Evolutionary conservation across 2,797 vertebrate species (phyloP).

Genomic region (Anableps anableps): DNA sequence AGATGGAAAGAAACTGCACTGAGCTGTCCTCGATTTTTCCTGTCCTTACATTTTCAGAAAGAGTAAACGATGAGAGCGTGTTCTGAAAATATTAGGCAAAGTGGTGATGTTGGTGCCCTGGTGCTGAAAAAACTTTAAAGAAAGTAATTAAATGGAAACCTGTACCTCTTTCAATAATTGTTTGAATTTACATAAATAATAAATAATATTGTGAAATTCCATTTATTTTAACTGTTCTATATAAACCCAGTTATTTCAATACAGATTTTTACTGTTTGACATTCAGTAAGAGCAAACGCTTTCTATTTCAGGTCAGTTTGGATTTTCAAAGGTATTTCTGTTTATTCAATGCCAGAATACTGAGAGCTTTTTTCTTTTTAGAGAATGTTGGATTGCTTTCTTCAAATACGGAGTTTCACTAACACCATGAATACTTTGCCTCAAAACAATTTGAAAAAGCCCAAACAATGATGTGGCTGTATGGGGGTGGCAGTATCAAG

Average conservation of each 20-base stretch:
- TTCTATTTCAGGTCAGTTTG: not conserved
- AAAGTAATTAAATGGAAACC: not conserved
- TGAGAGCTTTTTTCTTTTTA: not conserved
- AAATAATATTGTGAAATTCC: too few species aligned
- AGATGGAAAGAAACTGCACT: slow-evolving; percentile 26
- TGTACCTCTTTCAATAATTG: too few species aligned
- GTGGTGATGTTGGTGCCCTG: slow-evolving; percentile 22
- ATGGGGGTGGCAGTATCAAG: too few species aligned
- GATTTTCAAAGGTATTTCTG: not conserved
- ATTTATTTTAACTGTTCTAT: too few species aligned
- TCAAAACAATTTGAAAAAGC: not conserved
- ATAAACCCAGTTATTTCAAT: too few species aligned
- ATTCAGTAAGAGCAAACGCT: too few species aligned
- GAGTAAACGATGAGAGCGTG: slow-evolving; percentile 34
- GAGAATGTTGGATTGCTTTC: too few species aligned
- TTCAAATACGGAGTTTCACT: too few species aligned
- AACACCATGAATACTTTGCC: not conserved
- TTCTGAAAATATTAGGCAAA: slow-evolving; percentile 47
- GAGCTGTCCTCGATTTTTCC: slow-evolving; percentile 69
- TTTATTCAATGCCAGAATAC: not conserved
- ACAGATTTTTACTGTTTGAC: too few species aligned
- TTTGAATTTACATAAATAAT: too few species aligned
- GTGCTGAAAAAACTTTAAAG: slow-evolving; percentile 19
- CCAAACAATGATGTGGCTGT: not conserved
- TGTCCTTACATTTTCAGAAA: slow-evolving; percentile 52